A percentile compares a stretch with the other conserved stretches of the same genome.
Conservation (phyloP, 2,113 vertebrate species). For the Burhinus oedicnemus region DNA sequence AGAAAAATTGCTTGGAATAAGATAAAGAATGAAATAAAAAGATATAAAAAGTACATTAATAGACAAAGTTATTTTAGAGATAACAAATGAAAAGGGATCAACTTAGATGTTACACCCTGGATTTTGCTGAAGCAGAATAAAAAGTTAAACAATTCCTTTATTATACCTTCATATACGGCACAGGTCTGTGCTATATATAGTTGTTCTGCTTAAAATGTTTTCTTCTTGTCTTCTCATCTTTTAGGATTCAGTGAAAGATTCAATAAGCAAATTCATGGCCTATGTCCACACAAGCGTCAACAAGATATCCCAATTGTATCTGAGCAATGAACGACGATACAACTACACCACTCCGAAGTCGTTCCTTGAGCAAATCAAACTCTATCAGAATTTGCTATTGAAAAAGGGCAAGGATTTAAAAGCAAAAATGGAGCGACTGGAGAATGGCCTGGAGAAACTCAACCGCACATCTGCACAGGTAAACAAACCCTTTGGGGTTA, state of each 20-base stretch:
- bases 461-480: slow-evolving; percentile 92
- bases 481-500: not conserved
- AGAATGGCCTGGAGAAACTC: slow-evolving; percentile 92
- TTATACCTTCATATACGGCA: too few species aligned
- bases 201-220: not conserved
- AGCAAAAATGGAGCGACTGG: slow-evolving; percentile 87
- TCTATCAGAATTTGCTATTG: slow-evolving; percentile 86
- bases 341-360: slow-evolving; percentile 98
- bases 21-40: slow-evolving; percentile 31
- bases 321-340: slow-evolving; percentile 87
- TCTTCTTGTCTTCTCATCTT: not conserved
- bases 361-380: slow-evolving; percentile 95
- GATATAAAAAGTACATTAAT: not conserved
- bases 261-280: slow-evolving; percentile 94
- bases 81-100: slow-evolving; percentile 11
- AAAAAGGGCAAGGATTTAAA: slow-evolving; percentile 82
- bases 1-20: not conserved
- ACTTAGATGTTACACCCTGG: not conserved
- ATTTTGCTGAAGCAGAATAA: not conserved
- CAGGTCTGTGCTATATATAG: not conserved
- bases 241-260: slow-evolving; percentile 84
- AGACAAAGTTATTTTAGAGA: slow-evolving; percentile 24
- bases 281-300: slow-evolving; percentile 92
- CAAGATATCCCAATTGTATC: slow-evolving; percentile 83
- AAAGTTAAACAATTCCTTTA: not conserved